phyloP scores from a whole-genome alignment of 1,140 invertebrate species.

The Plodia interpunctella region DNA sequence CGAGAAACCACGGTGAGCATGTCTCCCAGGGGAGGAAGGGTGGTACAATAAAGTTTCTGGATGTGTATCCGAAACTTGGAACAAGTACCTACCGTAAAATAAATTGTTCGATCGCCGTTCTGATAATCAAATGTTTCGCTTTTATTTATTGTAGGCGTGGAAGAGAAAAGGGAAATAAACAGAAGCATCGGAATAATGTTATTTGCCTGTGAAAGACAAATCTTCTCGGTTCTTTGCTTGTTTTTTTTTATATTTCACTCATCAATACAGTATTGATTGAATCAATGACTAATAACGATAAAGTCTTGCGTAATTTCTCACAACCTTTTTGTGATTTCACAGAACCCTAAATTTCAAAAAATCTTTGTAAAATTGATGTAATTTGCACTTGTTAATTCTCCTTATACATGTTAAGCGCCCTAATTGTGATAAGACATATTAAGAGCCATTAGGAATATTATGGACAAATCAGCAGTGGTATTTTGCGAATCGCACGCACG shows the following conservation, averaged over 20 bases:
- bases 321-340: too few species aligned
- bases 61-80: not conserved
- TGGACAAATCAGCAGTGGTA: not conserved
- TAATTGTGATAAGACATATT: not conserved
- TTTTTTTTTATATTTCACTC: too few species aligned
- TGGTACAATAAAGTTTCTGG: not conserved
- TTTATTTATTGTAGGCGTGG: not conserved
- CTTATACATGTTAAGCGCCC: not conserved
- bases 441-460: not conserved
- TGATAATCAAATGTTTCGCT: constrained; percentile 4
- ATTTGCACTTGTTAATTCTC: too few species aligned
- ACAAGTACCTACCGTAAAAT: not conserved
- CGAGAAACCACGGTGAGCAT: not conserved
- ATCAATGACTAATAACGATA: too few species aligned
- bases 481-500: not conserved
- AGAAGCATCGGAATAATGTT: not conserved
- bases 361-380: too few species aligned
- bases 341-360: too few species aligned
- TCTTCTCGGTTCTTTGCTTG: not conserved
- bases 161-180: too few species aligned
- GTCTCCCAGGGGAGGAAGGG: not conserved
- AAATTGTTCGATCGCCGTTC: not conserved
- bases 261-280: too few species aligned
- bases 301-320: too few species aligned
- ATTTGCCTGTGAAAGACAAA: not conserved